phyloP scores from a whole-genome alignment of 2,797 vertebrate genomes.

The Takifugu ocellatus region DNA sequence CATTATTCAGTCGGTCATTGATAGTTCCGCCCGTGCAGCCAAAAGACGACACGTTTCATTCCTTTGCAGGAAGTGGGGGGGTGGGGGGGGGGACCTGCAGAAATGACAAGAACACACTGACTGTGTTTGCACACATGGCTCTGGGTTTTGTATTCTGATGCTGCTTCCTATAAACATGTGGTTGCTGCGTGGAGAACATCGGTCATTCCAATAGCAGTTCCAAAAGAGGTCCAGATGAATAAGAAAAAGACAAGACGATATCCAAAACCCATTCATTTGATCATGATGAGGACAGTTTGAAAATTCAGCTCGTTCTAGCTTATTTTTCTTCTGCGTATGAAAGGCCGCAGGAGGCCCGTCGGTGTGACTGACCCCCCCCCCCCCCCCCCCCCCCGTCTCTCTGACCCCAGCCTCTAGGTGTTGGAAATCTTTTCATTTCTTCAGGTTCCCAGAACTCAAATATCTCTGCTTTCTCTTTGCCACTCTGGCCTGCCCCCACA shows the following conservation, averaged over 20 bases:
- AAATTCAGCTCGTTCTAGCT: slow-evolving; percentile 46
- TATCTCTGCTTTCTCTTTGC: slow-evolving; percentile 53
- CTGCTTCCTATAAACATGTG: slow-evolving; percentile 52
- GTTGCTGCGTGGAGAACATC: slow-evolving; percentile 32
- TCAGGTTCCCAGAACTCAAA: slow-evolving; percentile 35
- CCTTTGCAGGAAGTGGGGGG: neutral
- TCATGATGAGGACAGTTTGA: slow-evolving; percentile 51
- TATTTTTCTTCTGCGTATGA: slow-evolving; percentile 38
- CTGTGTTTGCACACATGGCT: slow-evolving; percentile 42
- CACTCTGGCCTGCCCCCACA: slow-evolving; percentile 44
- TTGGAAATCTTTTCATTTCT: slow-evolving; percentile 45
- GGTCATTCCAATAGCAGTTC: slow-evolving; percentile 32
- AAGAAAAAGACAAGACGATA: slow-evolving; percentile 28
- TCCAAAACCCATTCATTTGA: slow-evolving; percentile 40
- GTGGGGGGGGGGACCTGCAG: slow-evolving; percentile 26
- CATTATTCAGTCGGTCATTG: slow-evolving; percentile 23
- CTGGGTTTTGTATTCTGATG: slow-evolving; percentile 47
- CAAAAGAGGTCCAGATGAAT: slow-evolving; percentile 40
- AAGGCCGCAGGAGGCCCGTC: slow-evolving; percentile 42
- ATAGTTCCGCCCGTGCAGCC: slow-evolving; percentile 15
- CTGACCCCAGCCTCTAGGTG: slow-evolving; percentile 39
- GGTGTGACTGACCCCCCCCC: neutral
- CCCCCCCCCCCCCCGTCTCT: slow-evolving; percentile 36
- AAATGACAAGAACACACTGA: slow-evolving; percentile 23
- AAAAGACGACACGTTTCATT: slow-evolving; percentile 12